Conservation (phyloP, 2,797 vertebrate genomes). For the Manis crassicaudata region DNA sequence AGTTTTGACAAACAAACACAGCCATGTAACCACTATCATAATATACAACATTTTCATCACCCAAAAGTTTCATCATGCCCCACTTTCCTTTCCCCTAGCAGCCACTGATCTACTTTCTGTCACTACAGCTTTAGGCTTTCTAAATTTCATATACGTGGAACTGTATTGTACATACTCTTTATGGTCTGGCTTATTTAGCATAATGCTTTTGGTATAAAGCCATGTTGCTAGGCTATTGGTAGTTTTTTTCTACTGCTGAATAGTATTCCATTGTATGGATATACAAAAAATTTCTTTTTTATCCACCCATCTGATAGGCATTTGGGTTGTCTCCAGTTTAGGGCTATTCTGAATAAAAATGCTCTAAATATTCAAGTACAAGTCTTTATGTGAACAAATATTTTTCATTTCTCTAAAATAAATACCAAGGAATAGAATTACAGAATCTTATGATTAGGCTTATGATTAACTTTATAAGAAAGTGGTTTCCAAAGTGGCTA, state of each 20-base stretch:
- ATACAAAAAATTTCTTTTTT: background rate
- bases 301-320: background rate
- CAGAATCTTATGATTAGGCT: background rate
- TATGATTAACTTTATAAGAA: background rate
- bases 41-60: background rate
- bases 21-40: background rate
- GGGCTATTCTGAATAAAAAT: background rate
- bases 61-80: background rate
- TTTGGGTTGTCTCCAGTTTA: background rate
- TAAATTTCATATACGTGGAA: slow-evolving; percentile 14
- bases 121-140: background rate
- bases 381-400: background rate
- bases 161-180: background rate
- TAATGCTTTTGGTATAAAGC: background rate
- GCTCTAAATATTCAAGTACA: background rate
- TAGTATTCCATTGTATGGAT: background rate
- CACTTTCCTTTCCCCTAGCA: background rate
- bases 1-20: background rate
- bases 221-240: background rate
- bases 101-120: background rate
- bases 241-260: background rate
- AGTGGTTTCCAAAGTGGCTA: background rate
- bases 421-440: background rate
- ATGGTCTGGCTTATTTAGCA: background rate
- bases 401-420: slow-evolving; percentile 43